Base-by-base conservation (phyloP, 1,140 invertebrate genomes). In the Macrobrachium nipponense region DNA sequence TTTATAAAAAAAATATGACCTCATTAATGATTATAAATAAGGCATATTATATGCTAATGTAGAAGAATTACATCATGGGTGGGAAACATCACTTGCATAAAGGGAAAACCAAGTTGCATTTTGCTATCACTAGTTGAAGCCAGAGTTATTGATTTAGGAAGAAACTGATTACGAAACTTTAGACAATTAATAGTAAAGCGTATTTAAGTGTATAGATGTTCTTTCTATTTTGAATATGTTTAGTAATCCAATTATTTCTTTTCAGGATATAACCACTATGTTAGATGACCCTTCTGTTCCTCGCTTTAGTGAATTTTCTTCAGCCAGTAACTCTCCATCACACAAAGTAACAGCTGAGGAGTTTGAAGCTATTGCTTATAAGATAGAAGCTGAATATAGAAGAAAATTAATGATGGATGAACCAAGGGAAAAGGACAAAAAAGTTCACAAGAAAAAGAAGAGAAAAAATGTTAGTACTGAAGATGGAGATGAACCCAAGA, bases 201-300 rank as follows among this genome's bases (percentile, higher is more conserved):
- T 76, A 76, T 76, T 18, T 36, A 0, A 20, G 36, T 51, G 12
- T 76, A 0, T 14, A 58, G 43, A 23, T 78, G 18, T 78, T 18
- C 43, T 17, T 78, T 43, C 14, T 14, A 8, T 60, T 79, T 18
- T 27, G 12, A 61, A 15, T 51, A 17, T 79, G 18, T 60, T 81
- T 83, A 83, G 8, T 23, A 17, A 27, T 68, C 17, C 61, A 66
- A 66, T 62, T 64, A 61, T 62, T 36, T 58, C 17, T 78, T 88
- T 36, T 6, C 89, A 94, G 93, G 96, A 97, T 90, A 96, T 97
- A 36, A 96, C 95, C 89, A 96, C 96, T 90, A 96, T 95, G 95
- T 91, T 97, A 68, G 95, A 96, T 90, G 95, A 96, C 88, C 94
- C 95, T 5, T 82, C 60, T 15, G 85, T 88, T 7, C 96, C 96